Evolutionary conservation across 2,888 invertebrate species (phyloP), one percentile per base, ranked within the genome.

Genomic region (Cephus pulcher): DNA sequence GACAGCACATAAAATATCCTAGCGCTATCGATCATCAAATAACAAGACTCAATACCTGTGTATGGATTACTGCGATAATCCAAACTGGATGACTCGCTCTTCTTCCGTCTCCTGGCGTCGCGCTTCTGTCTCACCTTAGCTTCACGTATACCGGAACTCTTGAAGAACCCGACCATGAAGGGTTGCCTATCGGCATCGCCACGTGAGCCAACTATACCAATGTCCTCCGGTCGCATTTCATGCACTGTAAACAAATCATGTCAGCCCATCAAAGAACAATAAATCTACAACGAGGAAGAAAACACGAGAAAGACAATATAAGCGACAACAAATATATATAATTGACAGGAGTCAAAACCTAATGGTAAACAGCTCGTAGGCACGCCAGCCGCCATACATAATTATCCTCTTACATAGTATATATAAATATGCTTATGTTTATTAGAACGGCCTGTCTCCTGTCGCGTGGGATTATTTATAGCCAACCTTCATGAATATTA

Each of bases 141-240:
- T 91, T 92, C 90, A 3, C 93, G 91, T 80, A 92, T 93, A 0
- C 93, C 93, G 0, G 93, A 93, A 79, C 94, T 95, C 89, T 96
- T 96, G 89, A 97, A 95, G 91, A 97, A 98, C 0, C 97, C 97
- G 12, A 98, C 98, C 94, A 98, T 94, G 91, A 98, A 98, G 0
- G 98, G 97, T 89, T 98, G 97, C 85, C 95, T 96, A 82, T 97
- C 96, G 86, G 96, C 96, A 81, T 95, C 93, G 1, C 95, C 96
- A 82, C 95, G 94, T 9, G 95, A 93, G 84, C 96, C 96, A 32
- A 97, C 94, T 68, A 98, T 91, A 0, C 98, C 98, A 78, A 97
- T 95, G 85, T 97, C 96, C 89, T 97, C 96, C 1, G 97, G 95
- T 86, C 96, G 95, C 15, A 97, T 93, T 90, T 97, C 97, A 81